Conservation (phyloP, 2,888 invertebrate species). For the Amorpha juglandis region DNA sequence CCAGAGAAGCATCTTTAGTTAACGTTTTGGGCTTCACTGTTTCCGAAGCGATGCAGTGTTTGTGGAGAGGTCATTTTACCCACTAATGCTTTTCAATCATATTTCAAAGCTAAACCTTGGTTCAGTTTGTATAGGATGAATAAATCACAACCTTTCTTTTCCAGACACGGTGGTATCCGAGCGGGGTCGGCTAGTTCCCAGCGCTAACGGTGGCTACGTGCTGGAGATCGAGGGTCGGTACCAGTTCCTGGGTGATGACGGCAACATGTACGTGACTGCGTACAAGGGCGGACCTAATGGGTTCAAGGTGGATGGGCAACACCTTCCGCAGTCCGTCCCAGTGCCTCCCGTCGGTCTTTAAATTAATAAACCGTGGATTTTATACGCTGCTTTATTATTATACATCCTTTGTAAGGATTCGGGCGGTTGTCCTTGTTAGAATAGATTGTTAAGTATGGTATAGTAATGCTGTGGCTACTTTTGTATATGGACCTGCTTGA, state of each 20-base stretch:
- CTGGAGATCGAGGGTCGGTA: slow-evolving; percentile 60
- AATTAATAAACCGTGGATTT: slow-evolving; percentile 27
- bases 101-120: too few relatives aligned
- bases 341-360: slow-evolving; percentile 34
- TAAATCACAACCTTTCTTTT: slow-evolving; percentile 18
- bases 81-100: too few relatives aligned
- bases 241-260: slow-evolving; percentile 59
- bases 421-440: too few relatives aligned
- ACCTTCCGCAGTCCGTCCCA: slow-evolving; percentile 50
- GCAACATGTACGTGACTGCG: slow-evolving; percentile 54
- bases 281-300: slow-evolving; percentile 58
- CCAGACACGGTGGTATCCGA: slow-evolving; percentile 62
- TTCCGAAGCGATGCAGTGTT: too few relatives aligned
- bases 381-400: neutral
- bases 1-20: too few relatives aligned
- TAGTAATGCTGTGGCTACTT: too few relatives aligned
- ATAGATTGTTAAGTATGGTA: too few relatives aligned
- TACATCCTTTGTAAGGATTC: neutral
- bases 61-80: too few relatives aligned
- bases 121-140: too few relatives aligned
- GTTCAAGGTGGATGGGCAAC: slow-evolving; percentile 56
- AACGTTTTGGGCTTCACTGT: too few relatives aligned
- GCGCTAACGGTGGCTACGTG: slow-evolving; percentile 50
- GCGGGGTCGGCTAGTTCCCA: slow-evolving; percentile 54
- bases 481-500: too few relatives aligned